These are phyloP conservation scores for Apamea crenata DNA, from an alignment of 2,888 invertebrate genomes.

Conservation along the genomic window DNA sequence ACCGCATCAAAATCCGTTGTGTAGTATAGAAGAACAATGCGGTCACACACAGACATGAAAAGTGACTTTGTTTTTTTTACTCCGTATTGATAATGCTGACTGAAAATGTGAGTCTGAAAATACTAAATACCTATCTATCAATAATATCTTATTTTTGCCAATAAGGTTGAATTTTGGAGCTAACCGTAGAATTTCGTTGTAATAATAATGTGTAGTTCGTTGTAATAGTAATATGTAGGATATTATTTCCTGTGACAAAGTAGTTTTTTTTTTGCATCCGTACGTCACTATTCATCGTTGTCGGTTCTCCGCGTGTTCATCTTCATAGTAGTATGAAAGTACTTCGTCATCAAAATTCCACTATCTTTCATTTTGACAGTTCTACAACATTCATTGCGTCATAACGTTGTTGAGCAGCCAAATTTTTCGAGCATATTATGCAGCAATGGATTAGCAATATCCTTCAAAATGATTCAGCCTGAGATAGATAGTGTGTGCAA, in stretches of 20 bases:
- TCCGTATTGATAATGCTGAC: background rate
- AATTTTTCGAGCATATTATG: no score
- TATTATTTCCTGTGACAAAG: constrained; percentile 1
- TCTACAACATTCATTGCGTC: no score
- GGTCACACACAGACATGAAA: background rate
- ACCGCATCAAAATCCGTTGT: background rate
- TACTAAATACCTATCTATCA: no score
- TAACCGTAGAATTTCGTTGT: background rate
- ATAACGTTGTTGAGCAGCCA: no score
- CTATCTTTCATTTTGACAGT: no score
- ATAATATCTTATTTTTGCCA: background rate
- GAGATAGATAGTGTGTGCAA: no score
- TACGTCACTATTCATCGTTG: no score
- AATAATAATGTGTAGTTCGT: no score
- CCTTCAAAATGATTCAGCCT: no score
- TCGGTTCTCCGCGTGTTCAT: background rate
- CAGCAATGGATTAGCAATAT: no score
- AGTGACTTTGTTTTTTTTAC: background rate
- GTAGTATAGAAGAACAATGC: background rate
- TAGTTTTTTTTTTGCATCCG: no score
- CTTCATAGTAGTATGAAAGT: background rate
- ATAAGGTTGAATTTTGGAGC: background rate
- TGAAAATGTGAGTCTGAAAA: background rate
- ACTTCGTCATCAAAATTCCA: background rate
- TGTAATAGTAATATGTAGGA: background rate